These are phyloP conservation scores for Pegoplata infirma DNA, from an alignment of 2,888 invertebrate species.

Conservation along the genomic window DNA sequence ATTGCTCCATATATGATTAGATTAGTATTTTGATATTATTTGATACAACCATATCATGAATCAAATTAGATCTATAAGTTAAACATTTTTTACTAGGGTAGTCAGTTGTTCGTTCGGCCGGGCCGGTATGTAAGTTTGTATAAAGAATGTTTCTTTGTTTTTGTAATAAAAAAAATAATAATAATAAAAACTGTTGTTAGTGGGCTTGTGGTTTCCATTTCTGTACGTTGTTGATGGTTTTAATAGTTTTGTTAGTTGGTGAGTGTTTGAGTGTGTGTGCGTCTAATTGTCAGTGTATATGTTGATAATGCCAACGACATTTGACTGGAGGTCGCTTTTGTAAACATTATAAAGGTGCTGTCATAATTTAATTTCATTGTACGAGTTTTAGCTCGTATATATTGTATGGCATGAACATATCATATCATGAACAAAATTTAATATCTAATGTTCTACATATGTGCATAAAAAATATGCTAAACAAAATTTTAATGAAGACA, in stretches of 20 bases:
- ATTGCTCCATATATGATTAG: too few species aligned
- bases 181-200: too few species aligned
- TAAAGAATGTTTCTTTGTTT: background rate
- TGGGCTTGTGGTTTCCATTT: slow-evolving; percentile 30
- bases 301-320: slow-evolving; percentile 57
- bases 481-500: background rate
- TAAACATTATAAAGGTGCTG: slow-evolving; percentile 61
- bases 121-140: background rate
- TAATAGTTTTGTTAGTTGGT: background rate
- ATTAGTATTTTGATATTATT: too few species aligned
- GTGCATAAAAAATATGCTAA: background rate
- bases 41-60: too few species aligned
- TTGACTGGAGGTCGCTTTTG: slow-evolving; percentile 58
- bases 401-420: too few species aligned
- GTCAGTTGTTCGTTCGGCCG: background rate
- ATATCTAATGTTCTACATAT: background rate
- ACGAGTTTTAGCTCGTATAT: too few species aligned
- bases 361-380: slow-evolving; percentile 60
- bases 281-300: background rate
- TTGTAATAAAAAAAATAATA: background rate
- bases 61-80: too few species aligned
- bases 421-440: background rate
- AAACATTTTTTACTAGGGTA: too few species aligned
- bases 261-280: background rate
- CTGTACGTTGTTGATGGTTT: slow-evolving; percentile 7